Conservation (phyloP, 2,113 vertebrate species). For the Phodopus roborovskii region DNA sequence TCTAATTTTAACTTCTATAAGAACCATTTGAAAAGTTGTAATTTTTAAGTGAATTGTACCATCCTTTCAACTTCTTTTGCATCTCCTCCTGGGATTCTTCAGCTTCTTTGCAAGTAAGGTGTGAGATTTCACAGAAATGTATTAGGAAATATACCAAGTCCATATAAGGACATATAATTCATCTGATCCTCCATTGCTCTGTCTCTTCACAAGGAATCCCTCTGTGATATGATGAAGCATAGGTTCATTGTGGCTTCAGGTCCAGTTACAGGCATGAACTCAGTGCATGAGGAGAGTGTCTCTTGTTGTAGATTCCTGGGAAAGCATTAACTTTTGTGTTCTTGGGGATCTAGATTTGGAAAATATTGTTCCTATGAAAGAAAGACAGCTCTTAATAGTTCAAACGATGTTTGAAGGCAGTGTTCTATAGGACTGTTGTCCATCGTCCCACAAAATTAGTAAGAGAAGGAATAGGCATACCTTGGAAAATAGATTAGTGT, state of each 20-base stretch:
- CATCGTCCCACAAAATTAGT: neutral
- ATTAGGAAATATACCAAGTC: slow-evolving; percentile 30
- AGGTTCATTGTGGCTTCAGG: neutral
- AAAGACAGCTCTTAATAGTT: neutral
- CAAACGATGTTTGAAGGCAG: neutral
- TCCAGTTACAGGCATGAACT: slow-evolving; percentile 5
- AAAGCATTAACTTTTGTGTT: neutral
- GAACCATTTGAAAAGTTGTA: slow-evolving; percentile 30
- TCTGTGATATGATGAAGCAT: neutral
- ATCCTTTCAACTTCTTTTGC: neutral
- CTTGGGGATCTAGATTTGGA: slow-evolving; percentile 24
- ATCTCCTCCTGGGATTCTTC: slow-evolving; percentile 19
- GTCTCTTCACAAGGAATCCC: neutral
- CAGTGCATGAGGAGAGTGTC: slow-evolving; percentile 2
- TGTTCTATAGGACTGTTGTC: neutral
- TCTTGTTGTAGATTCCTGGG: slow-evolving; percentile 8
- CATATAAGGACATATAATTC: neutral
- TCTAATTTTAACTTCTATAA: slow-evolving; percentile 25
- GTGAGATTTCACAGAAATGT: neutral
- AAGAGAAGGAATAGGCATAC: slow-evolving; percentile 20
- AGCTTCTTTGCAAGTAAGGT: slow-evolving; percentile 41
- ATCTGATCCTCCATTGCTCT: neutral
- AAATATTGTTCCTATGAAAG: neutral
- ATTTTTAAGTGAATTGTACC: slow-evolving; percentile 2
- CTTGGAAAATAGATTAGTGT: slow-evolving; percentile 31